phyloP scores from a whole-genome alignment of 2,113 vertebrate species.

The Psilopogon haemacephalus region DNA sequence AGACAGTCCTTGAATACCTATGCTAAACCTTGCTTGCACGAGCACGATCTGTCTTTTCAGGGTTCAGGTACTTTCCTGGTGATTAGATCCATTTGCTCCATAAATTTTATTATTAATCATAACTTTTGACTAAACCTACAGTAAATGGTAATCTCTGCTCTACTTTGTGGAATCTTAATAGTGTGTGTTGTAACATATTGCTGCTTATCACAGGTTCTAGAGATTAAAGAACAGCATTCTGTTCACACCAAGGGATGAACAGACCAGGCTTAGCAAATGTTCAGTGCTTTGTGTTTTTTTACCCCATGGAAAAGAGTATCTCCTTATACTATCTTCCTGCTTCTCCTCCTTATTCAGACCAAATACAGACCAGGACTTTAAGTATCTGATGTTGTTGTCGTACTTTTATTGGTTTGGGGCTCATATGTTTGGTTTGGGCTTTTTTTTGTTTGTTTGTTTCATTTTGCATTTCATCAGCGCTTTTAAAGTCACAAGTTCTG shows the following conservation, averaged over 20 bases:
- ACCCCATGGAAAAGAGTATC: neutral
- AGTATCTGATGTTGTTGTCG: neutral
- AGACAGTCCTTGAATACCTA: neutral
- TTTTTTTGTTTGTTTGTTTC: neutral
- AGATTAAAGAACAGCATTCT: neutral
- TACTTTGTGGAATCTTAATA: neutral
- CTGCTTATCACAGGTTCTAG: neutral
- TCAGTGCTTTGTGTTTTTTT: neutral
- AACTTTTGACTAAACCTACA: neutral
- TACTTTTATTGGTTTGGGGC: neutral
- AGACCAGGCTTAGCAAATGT: neutral
- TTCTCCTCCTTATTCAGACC: neutral
- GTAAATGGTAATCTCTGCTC: neutral
- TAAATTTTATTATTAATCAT: neutral
- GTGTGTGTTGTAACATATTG: neutral
- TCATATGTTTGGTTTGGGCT: neutral
- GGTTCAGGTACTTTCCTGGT: neutral
- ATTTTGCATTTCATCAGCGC: neutral
- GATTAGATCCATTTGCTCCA: neutral
- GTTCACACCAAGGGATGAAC: neutral
- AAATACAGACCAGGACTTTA: neutral
- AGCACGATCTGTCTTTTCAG: neutral
- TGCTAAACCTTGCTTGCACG: neutral
- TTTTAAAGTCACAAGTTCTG: neutral
- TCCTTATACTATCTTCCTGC: neutral